Base-by-base conservation (phyloP, 2,888 invertebrate species). In the Sylvicola cinctus region DNA sequence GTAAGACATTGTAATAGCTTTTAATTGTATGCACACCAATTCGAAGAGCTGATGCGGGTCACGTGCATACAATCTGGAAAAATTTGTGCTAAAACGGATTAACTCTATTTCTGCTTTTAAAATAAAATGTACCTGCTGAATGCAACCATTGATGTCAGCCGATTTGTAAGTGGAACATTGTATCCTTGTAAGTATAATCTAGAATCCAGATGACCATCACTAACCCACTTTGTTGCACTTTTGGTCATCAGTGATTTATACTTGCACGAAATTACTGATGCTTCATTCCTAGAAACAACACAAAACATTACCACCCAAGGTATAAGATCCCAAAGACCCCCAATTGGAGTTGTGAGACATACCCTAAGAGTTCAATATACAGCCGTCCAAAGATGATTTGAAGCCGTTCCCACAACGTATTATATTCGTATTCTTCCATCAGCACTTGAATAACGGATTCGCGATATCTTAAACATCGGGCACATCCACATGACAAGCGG, bases 21-120 rank as follows among this genome's bases (percentile, higher is more conserved):
- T 65, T 12, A 70, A 65, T 50, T 72, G 70, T 42, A 66, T 65
- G 46, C 73, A 68, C 43, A 76, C 55, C 45, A 70, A 62, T 54
- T 70, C 64, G 46, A 70, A 68, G 40, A 76, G 52, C 45, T 72
- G 68, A 49, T 72, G 69, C 25, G 73, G 66, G 55, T 75, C 70
- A 39, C 60, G 54, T 33, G 59, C 57, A 46, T 64, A 61, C 36
- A 68, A 50, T 44, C 68, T 68, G 39, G 43, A 27, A 35, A 30
- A 33, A 34, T 20, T 4, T 20, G 20, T 20, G 20, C 8, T 20
- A 4, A 20, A 20, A 20, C 5, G 20, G 20, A 20, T 20, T n/a
- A n/a, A n/a, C n/a, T n/a, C n/a, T n/a, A n/a, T n/a, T n/a, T n/a
- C n/a, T n/a, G n/a, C n/a, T n/a, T n/a, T n/a, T n/a, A n/a, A n/a